These are phyloP conservation scores for Actinia tenebrosa DNA, from an alignment of 64 coral and sea anemone genomes.

Conservation along the genomic window DNA sequence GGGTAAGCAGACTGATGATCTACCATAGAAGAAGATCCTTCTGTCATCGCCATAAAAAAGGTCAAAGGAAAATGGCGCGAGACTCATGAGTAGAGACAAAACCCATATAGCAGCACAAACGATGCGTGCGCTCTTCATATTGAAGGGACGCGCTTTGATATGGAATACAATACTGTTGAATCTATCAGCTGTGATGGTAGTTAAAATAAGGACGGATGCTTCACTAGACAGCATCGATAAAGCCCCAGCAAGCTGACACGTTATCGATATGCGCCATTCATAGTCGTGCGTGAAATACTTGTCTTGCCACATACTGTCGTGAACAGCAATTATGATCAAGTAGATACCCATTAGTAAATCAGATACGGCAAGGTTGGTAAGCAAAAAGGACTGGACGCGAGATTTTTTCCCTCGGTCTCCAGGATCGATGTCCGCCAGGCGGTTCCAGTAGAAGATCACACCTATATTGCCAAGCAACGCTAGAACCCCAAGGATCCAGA, in stretches of 20 bases:
- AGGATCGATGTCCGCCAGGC: neutral
- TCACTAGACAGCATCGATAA: slow-evolving; percentile 28
- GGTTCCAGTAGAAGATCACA: slow-evolving; percentile 22
- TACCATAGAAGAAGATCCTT: neutral
- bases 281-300: slow-evolving; percentile 21
- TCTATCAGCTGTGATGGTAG: slow-evolving; percentile 27
- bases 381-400: slow-evolving; percentile 13
- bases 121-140: neutral
- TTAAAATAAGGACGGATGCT: slow-evolving; percentile 18
- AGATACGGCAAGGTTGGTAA: slow-evolving; percentile 30
- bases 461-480: slow-evolving; percentile 22
- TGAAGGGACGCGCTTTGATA: neutral
- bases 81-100: neutral
- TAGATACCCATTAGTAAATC: slow-evolving; percentile 35
- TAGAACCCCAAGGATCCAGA: slow-evolving; percentile 35
- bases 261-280: neutral
- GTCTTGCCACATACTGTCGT: neutral
- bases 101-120: slow-evolving; percentile 18
- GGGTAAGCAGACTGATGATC: slow-evolving; percentile 21
- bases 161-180: slow-evolving; percentile 30
- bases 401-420: slow-evolving; percentile 6
- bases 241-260: neutral
- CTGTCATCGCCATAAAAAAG: neutral
- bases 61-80: neutral
- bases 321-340: slow-evolving; percentile 16